phyloP scores from a whole-genome alignment of 2,888 invertebrate genomes.

The Drosophila melanosoma region DNA sequence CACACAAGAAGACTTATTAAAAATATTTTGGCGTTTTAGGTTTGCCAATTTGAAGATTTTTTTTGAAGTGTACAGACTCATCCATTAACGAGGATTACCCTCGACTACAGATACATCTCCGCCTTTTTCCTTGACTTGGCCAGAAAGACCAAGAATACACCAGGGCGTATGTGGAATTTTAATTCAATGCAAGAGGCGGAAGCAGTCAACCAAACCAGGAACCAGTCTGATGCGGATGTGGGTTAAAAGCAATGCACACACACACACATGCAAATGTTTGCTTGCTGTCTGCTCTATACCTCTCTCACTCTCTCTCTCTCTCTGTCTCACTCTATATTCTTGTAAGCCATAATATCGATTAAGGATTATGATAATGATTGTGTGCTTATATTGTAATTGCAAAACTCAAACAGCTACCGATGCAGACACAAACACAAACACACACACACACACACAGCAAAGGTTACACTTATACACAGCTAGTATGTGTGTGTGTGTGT shows the following conservation, averaged over 20 bases:
- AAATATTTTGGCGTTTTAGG: not conserved
- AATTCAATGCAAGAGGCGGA: conserved; percentile 65
- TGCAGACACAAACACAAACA: conserved; percentile 25
- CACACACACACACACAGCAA: conserved; percentile 7
- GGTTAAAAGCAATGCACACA: conserved; percentile 62
- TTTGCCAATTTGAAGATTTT: not conserved
- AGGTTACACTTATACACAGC: conserved; percentile 35
- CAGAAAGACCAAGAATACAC: conserved; percentile 35
- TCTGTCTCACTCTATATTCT: conserved; percentile 22
- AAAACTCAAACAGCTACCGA: conserved; percentile 69
- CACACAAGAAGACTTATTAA: not conserved
- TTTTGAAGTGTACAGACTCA: conserved; percentile 44
- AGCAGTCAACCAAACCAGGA: conserved; percentile 56
- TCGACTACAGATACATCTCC: conserved; percentile 18
- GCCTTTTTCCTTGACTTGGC: conserved; percentile 36
- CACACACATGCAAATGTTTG: conserved; percentile 47
- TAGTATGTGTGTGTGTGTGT: conserved; percentile 24
- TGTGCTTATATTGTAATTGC: conserved; percentile 84
- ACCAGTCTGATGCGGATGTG: conserved; percentile 60
- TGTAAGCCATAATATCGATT: conserved; percentile 83
- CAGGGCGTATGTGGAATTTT: conserved; percentile 69
- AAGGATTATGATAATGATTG: conserved; percentile 84
- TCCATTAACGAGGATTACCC: conserved; percentile 72
- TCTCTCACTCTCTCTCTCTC: not conserved
- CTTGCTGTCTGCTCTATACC: conserved; percentile 26